Evolutionary conservation across 2,797 vertebrate genomes (phyloP).

Genomic region (Acanthurus leucopareius): DNA sequence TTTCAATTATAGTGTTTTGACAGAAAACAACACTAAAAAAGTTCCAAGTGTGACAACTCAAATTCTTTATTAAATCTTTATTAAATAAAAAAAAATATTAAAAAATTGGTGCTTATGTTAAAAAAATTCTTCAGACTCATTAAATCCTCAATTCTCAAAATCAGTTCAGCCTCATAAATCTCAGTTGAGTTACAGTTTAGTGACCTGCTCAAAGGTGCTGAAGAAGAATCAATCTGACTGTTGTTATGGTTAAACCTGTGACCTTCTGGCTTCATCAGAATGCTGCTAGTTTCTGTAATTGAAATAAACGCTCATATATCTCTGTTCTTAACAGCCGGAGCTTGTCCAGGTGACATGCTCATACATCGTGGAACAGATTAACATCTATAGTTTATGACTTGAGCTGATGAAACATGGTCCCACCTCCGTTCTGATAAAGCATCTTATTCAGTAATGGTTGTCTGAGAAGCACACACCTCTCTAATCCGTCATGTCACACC

Average conservation of each 20-base stretch:
- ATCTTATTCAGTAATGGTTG: constrained; percentile 52
- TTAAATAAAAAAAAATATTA: too few species aligned
- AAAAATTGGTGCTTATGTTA: too few species aligned
- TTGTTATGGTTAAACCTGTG: not conserved
- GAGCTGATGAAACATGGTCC: constrained; percentile 44
- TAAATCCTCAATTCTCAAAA: too few species aligned
- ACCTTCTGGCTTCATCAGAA: constrained; percentile 27
- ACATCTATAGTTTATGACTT: constrained; percentile 61
- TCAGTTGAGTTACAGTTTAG: not conserved
- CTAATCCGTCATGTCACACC: constrained; percentile 65
- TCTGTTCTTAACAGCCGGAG: constrained; percentile 42
- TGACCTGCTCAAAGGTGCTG: not conserved
- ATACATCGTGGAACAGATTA: constrained; percentile 67
- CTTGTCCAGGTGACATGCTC: constrained; percentile 53
- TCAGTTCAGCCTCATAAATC: not conserved
- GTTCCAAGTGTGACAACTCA: too few species aligned
- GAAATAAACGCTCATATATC: constrained; percentile 47
- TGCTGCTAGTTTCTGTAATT: constrained; percentile 13
- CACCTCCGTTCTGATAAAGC: constrained; percentile 55
- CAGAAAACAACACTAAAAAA: not conserved
- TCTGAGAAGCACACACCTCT: constrained; percentile 35
- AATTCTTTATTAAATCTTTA: too few species aligned
- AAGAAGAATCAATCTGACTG: not conserved
- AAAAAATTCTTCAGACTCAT: too few species aligned
- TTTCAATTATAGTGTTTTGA: not conserved